Evolutionary conservation across 35 echinoderm and acorn worm species (phyloP).

Genomic region (Apostichopus japonicus): DNA sequence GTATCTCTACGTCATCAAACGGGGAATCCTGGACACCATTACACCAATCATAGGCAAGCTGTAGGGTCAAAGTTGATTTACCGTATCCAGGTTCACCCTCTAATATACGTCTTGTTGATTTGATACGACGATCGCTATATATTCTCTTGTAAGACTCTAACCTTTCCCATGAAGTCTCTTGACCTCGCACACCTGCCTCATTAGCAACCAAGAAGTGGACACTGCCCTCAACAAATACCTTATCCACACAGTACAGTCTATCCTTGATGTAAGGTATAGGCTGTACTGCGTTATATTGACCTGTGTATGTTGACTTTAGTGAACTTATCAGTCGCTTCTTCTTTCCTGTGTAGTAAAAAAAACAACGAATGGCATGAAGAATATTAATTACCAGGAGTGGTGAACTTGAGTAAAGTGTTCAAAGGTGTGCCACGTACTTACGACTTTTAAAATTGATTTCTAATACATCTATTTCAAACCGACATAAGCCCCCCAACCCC

Average conservation of each 20-base stretch:
- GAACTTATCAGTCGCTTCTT: background rate
- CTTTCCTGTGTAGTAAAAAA: background rate
- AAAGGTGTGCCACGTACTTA: no score
- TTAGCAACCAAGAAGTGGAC: background rate
- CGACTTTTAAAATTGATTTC: no score
- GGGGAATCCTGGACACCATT: background rate
- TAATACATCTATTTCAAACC: no score
- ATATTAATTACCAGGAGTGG: no score
- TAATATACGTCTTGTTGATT: background rate
- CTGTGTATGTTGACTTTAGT: background rate
- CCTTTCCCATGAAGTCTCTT: background rate
- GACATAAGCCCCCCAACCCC: no score
- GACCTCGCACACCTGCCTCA: no score
- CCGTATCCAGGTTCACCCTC: conserved; percentile 13
- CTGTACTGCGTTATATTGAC: background rate
- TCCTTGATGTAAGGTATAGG: background rate
- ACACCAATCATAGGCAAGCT: conserved; percentile 17
- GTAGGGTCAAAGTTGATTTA: conserved; percentile 17
- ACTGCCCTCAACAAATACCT: background rate
- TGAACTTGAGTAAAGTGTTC: no score
- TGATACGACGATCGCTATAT: background rate
- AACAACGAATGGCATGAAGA: background rate
- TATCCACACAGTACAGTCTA: background rate
- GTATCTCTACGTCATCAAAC: background rate
- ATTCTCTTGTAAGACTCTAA: background rate